Evolutionary conservation across 2,888 invertebrate species (phyloP), one percentile per base, ranked within the genome.

Genomic region (Junonia oenone): DNA sequence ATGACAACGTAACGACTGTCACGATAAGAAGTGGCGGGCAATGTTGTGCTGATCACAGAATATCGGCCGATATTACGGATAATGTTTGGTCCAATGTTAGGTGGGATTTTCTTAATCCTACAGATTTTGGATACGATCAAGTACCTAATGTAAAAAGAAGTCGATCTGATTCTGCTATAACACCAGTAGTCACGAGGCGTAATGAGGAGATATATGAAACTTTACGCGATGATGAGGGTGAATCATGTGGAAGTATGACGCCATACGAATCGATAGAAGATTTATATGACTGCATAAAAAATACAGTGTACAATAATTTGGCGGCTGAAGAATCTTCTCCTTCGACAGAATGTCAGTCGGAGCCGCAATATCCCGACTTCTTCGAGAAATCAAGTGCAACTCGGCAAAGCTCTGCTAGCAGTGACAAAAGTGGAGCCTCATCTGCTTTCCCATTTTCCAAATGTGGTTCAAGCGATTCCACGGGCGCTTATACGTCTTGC

Each of bases 241-340:
- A 88, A 69, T 90, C 89, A 29, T 88, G 83, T 61, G 87, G 82
- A 15, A 88, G 89, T 62, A 83, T 90, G 59, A 90, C 90, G 11
- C 90, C 90, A 0, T 90, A 90, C 56, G 90, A 90, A 68, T 90
- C 90, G 0, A 90, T 90, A 57, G 90, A 90, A 71, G 90, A 90
- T 66, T 68, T 90, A 27, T 90, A 90, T 59, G 90, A 90, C 53
- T 90, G 90, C 63, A 90, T 90, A 19, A 90, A 90, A 63, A 90
- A 90, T 62, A 71, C 82, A n/a, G 80, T 82, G 5, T 89, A 88
- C 56, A 77, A 73, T 13, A 88, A 81, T 59, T 77, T 80, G 4
- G 81, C 77, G 4, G 81, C 69, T 9, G 85, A 83, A 35, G 87
- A 89, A 62, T 87, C 87, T 1, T 84, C 87, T 14, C 88, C 89